A percentile compares a stretch with the other conserved stretches of the same genome.
Conservation (phyloP, 2,113 vertebrate species). For the Daphoenositta chrysoptera region DNA sequence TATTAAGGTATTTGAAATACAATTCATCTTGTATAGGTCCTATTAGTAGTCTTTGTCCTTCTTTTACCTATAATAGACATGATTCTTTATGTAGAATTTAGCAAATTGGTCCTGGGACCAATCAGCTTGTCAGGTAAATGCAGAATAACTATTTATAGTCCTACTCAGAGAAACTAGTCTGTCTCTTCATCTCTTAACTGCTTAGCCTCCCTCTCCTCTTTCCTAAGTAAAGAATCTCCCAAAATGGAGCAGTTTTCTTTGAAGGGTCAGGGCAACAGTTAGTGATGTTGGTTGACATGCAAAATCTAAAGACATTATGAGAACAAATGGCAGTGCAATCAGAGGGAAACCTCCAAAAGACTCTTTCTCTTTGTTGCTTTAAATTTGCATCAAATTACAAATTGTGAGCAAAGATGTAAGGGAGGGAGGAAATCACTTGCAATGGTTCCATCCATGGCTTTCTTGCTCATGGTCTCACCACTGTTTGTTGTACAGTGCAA, state of each 20-base stretch:
- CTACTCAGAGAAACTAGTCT: background rate
- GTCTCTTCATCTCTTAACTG: background rate
- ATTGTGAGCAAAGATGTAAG: conserved; percentile 13
- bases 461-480: background rate
- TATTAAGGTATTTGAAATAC: background rate
- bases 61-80: conserved; percentile 65
- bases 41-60: background rate
- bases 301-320: background rate
- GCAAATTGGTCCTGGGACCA: conserved; percentile 38
- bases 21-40: background rate
- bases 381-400: conserved; percentile 5
- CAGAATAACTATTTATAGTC: conserved; percentile 37
- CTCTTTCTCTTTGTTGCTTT: conserved; percentile 1
- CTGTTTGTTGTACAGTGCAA: conserved; percentile 3
- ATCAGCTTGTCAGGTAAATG: conserved; percentile 14
- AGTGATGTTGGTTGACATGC: background rate
- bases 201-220: background rate
- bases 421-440: conserved; percentile 46
- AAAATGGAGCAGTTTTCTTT: background rate
- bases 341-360: background rate
- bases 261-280: background rate
- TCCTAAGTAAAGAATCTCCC: background rate
- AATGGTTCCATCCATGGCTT: conserved; percentile 5
- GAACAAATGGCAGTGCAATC: background rate
- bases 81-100: conserved; percentile 45